These are phyloP conservation scores for Polylopha cassiicola DNA, from an alignment of 2,888 invertebrate genomes.

Conservation along the genomic window DNA sequence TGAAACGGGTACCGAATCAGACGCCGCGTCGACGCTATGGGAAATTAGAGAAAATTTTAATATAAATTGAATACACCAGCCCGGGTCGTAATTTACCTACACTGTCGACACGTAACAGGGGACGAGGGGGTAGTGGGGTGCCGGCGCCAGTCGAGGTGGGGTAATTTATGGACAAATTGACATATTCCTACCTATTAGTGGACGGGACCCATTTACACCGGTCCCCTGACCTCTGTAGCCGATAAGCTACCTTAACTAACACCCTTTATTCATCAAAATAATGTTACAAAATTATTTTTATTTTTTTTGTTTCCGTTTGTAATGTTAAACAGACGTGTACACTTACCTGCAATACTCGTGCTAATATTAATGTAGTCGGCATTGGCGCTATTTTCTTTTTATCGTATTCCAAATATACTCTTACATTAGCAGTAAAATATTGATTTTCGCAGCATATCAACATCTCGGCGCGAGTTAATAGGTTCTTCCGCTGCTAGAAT, in stretches of 20 bases:
- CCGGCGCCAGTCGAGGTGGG: conserved; percentile 31
- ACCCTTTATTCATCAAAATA: conserved; percentile 7
- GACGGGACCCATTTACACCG: conserved; percentile 22
- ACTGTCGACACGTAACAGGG: conserved; percentile 53
- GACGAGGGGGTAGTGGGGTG: conserved; percentile 26
- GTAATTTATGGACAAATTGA: conserved; percentile 66
- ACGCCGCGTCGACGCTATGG: conserved; percentile 18
- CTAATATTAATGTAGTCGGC: neutral
- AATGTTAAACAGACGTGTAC: too few species aligned
- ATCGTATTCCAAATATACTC: neutral
- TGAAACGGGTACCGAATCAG: conserved; percentile 19
- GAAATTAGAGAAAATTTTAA: conserved; percentile 23
- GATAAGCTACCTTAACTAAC: conserved; percentile 14
- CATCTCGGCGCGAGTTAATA: conserved; percentile 1
- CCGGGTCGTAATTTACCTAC: conserved; percentile 27
- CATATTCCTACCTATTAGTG: conserved; percentile 51
- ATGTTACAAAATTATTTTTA: neutral
- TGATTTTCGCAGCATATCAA: neutral
- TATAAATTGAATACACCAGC: conserved; percentile 23
- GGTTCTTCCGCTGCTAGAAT: neutral
- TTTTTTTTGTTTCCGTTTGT: too few species aligned
- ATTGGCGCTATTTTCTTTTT: neutral
- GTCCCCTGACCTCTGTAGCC: conserved; percentile 14
- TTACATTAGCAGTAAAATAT: too few species aligned
- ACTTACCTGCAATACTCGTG: too few species aligned